Percentiles rank a stretch among this genome's conserved stretches.
Evolutionary conservation across 2,888 invertebrate genomes (phyloP).

Genomic region (Shargacucullia verbasci): DNA sequence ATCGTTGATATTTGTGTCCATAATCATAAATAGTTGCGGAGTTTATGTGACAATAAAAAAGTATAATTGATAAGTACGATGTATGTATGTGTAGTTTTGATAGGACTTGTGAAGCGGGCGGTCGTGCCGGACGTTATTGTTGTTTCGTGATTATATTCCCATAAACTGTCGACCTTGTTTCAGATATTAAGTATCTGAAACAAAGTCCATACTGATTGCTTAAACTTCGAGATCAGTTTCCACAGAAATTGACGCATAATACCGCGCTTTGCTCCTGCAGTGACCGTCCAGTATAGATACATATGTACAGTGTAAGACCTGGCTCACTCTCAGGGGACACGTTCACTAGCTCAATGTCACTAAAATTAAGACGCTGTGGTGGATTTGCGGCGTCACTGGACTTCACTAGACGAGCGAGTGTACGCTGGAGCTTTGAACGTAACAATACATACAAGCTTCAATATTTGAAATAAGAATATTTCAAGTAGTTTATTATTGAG

Average conservation of each 20-base stretch:
- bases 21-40: slow-evolving; percentile 61
- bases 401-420: background rate
- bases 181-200: too few species aligned
- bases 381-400: slow-evolving; percentile 34
- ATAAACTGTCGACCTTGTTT: slow-evolving; percentile 40
- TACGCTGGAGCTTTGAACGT: too few species aligned
- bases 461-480: too few species aligned
- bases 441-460: too few species aligned
- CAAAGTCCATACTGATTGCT: too few species aligned
- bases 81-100: slow-evolving; percentile 20
- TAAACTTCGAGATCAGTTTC: too few species aligned
- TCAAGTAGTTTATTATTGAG: too few species aligned
- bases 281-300: too few species aligned
- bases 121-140: slow-evolving; percentile 31
- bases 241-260: too few species aligned
- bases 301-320: slow-evolving; percentile 22
- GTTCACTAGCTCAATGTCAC: slow-evolving; percentile 47
- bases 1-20: slow-evolving; percentile 62
- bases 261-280: too few species aligned
- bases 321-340: slow-evolving; percentile 35
- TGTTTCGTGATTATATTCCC: slow-evolving; percentile 45
- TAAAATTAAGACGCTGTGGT: slow-evolving; percentile 47
- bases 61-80: slow-evolving; percentile 34
- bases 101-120: slow-evolving; percentile 15
- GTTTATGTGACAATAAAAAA: slow-evolving; percentile 55